Conservation (phyloP, 1,140 invertebrate genomes). For the Manduca sexta region DNA sequence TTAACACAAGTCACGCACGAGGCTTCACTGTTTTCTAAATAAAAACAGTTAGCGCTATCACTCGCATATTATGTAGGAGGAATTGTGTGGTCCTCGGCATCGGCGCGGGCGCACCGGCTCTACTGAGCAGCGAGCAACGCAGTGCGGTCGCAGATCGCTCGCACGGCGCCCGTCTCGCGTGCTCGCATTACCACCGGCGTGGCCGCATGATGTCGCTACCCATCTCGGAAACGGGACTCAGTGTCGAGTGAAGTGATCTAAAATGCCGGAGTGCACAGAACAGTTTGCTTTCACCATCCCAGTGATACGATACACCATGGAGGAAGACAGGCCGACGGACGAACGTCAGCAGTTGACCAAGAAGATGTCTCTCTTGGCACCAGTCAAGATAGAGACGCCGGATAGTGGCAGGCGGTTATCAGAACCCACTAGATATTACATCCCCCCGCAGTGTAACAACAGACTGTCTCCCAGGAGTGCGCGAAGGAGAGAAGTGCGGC, state of each 20-base stretch:
- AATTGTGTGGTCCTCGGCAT: constrained; percentile 7
- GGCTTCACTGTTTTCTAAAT: constrained; percentile 15
- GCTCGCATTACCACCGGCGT: neutral
- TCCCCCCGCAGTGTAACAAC: constrained; percentile 64
- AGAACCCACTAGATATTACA: constrained; percentile 56
- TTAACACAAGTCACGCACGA: constrained; percentile 13
- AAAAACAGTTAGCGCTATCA: constrained; percentile 1
- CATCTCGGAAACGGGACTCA: constrained; percentile 19
- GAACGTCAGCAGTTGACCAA: constrained; percentile 48
- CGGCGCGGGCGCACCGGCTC: constrained; percentile 5
- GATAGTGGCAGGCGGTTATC: constrained; percentile 50
- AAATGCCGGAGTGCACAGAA: constrained; percentile 66
- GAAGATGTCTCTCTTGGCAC: constrained; percentile 57
- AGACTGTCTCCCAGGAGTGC: constrained; percentile 58
- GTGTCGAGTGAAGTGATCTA: constrained; percentile 43
- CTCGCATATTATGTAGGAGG: constrained; percentile 1
- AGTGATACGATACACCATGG: constrained; percentile 65
- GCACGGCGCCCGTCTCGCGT: constrained; percentile 28
- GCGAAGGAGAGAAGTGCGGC: constrained; percentile 46
- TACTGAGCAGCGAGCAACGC: constrained; percentile 5
- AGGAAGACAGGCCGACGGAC: constrained; percentile 41
- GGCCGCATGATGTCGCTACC: constrained; percentile 10
- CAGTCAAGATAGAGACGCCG: constrained; percentile 62
- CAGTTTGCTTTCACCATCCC: constrained; percentile 59
- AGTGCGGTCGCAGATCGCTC: constrained; percentile 14